Base-by-base conservation (phyloP, 1,140 invertebrate species). In the Pseudomyrmex gracilis region DNA sequence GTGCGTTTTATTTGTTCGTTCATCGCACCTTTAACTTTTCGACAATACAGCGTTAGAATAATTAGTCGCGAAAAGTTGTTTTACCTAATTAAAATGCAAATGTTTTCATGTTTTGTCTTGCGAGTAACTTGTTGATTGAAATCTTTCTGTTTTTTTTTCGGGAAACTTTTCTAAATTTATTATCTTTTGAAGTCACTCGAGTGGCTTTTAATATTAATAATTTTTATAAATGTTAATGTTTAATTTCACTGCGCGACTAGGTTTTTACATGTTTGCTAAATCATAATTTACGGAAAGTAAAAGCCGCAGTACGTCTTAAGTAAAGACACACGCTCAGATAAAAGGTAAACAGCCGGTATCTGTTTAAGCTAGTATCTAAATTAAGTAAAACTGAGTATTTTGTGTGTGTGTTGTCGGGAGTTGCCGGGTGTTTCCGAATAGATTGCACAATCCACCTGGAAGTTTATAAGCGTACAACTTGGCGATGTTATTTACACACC, bases 251-350 rank as follows among this genome's bases (percentile, higher is more conserved):
- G 34, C 34, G 5, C 34, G 34, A 34, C 2, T 67, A 10, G 22
- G 57, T 71, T 74, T 83, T 83, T 86, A 64, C 49, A 55, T 10
- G 24, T 66, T 34, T 34, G 49, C 45, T 86, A 83, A 87, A 86
- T 58, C 57, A 57, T 60, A 66, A 67, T 2, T 20, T 22, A 43
- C n/a, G 17, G 43, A n/a, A 67, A 53, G 47, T 58, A 47, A 73
- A 84, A 20, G 55, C 10, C 70, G 47, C 13, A 71, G 67, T 51
- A 49, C 34, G 45, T 66, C 49, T 34, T 51, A 58, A 83, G 55
- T 9, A 15, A 53, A 49, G 43, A n/a, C 49, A 20, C 43, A 47
- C 8, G 45, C 45, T 12, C 57, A 8, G 82, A 83, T 83, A 76
- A 34, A 17, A 45, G 49, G 20, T 13, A 24, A 12, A 45, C 15